Percentiles rank a stretch among this genome's conserved stretches.
Conservation (phyloP, 2,888 invertebrate genomes). For the Cosmorhoe ocellata region DNA sequence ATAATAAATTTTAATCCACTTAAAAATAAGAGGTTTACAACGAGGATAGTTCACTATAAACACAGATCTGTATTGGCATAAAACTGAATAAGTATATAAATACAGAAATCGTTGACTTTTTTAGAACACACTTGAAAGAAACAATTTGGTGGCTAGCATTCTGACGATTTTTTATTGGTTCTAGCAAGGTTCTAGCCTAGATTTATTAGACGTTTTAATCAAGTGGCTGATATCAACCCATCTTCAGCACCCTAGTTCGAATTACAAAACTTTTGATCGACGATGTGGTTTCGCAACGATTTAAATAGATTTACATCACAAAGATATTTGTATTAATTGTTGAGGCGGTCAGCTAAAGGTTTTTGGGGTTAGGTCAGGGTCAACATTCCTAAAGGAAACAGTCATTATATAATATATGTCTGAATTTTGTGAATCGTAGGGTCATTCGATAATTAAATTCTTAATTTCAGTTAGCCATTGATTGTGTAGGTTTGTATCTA, state of each 20-base stretch:
- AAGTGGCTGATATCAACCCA: conserved; percentile 5
- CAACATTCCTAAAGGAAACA: neutral
- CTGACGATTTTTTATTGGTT: neutral
- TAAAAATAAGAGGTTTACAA: no score
- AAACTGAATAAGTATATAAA: no score
- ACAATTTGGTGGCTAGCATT: neutral
- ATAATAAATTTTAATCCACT: no score
- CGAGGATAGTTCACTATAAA: no score
- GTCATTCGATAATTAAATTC: no score
- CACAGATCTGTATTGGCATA: no score
- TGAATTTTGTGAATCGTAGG: no score
- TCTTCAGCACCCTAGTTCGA: conserved; percentile 3
- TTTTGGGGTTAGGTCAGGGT: neutral
- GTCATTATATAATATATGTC: no score
- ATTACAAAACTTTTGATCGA: conserved; percentile 15
- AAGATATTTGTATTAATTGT: conserved; percentile 13
- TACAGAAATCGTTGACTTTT: no score
- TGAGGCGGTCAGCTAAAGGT: neutral
- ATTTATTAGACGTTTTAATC: conserved; percentile 3
- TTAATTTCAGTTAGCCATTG: no score
- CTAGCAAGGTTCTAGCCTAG: neutral
- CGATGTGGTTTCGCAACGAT: neutral
- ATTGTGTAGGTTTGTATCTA: no score
- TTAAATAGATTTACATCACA: conserved; percentile 5
- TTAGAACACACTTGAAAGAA: no score